Percentiles rank a stretch among this genome's conserved stretches.
Conservation (phyloP, 1,140 invertebrate genomes). For the Rhyzopertha dominica region DNA sequence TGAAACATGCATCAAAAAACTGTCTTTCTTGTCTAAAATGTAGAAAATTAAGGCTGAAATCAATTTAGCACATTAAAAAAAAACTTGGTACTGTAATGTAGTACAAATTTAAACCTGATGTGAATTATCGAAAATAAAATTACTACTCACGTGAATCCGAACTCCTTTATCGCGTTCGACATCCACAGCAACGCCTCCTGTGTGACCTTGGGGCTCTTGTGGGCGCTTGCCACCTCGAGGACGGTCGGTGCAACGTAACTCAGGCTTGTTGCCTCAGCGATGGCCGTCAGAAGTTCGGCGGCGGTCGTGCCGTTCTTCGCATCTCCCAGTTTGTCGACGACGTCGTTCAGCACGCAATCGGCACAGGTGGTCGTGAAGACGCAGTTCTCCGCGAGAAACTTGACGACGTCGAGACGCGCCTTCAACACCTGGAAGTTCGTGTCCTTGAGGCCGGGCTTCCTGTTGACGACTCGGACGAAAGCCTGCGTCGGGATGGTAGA, state of each 20-base stretch:
- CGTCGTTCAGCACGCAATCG: conserved; percentile 69
- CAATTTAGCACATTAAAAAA: neutral
- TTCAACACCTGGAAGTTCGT: conserved; percentile 93
- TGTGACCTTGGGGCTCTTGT: conserved; percentile 90
- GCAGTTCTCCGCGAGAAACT: conserved; percentile 71
- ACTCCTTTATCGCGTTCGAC: conserved; percentile 70
- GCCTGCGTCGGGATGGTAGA: conserved; percentile 69
- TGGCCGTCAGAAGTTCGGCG: conserved; percentile 64
- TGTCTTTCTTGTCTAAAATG: no score
- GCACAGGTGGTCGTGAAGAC: conserved; percentile 66
- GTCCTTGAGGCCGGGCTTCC: conserved; percentile 88
- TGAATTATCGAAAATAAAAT: conserved; percentile 17
- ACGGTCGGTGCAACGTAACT: conserved; percentile 70
- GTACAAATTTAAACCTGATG: no score
- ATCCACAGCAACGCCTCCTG: conserved; percentile 80
- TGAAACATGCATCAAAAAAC: no score
- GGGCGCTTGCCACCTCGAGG: conserved; percentile 70
- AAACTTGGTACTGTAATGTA: no score
- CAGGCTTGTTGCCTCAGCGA: conserved; percentile 72
- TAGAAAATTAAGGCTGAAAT: neutral
- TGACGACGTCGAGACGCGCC: conserved; percentile 71
- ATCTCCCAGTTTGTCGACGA: conserved; percentile 83
- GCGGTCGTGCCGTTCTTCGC: conserved; percentile 69
- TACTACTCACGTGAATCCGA: conserved; percentile 67
- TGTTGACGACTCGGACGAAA: conserved; percentile 67